A percentile compares a stretch with the other conserved stretches of the same genome.
Evolutionary conservation across 2,888 invertebrate genomes (phyloP).

Genomic region (Geophilus truncorum): DNA sequence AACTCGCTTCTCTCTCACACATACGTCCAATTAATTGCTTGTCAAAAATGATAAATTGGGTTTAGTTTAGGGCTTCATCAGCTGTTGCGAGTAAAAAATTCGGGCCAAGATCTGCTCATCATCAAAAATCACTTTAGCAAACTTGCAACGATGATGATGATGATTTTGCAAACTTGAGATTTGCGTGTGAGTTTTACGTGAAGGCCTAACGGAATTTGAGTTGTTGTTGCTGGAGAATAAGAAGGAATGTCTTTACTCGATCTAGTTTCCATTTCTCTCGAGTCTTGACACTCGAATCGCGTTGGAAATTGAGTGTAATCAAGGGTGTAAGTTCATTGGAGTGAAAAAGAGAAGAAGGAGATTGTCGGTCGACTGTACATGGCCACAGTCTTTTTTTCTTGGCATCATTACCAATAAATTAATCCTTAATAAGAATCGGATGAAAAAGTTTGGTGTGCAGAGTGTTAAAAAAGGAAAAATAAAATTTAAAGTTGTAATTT

Average conservation of each 20-base stretch:
- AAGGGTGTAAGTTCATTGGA: background rate
- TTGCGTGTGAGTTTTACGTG: background rate
- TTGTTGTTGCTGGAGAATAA: background rate
- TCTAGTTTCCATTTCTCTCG: background rate
- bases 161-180: background rate
- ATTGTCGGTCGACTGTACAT: background rate
- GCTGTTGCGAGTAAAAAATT: background rate
- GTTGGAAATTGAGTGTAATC: constrained; percentile 27
- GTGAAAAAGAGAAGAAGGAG: constrained; percentile 5
- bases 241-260: background rate
- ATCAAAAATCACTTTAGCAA: constrained; percentile 22
- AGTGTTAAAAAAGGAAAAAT: background rate
- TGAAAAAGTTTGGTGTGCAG: background rate
- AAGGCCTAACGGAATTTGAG: background rate
- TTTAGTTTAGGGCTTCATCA: constrained; percentile 27
- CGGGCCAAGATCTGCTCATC: background rate
- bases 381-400: background rate
- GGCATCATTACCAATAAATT: constrained; percentile 8
- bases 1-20: background rate
- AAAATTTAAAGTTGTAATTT: background rate
- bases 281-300: constrained; percentile 13
- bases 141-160: background rate
- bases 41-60: constrained; percentile 18
- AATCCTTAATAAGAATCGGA: background rate
- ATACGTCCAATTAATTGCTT: background rate